These are phyloP conservation scores for Alexandromys fortis DNA, from an alignment of 2,113 vertebrate species.

Conservation along the genomic window DNA sequence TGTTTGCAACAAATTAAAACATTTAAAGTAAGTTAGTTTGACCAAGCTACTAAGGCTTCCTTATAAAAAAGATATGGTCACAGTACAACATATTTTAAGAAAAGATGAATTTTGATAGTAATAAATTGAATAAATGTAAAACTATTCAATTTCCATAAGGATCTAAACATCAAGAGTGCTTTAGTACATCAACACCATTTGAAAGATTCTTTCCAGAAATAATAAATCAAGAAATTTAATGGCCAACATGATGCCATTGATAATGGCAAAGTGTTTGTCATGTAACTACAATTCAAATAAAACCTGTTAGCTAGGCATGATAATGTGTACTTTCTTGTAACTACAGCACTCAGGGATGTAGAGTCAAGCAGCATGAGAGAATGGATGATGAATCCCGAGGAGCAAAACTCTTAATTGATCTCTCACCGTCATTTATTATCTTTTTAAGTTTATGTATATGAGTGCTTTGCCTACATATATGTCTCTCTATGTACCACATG, in stretches of 20 bases:
- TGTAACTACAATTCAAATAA: not conserved
- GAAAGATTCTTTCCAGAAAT: not conserved
- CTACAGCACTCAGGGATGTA: not conserved
- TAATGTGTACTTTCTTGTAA: not conserved
- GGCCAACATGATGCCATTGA: not conserved
- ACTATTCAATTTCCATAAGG: not conserved
- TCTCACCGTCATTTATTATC: no score
- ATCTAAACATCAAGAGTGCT: not conserved
- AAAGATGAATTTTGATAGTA: not conserved
- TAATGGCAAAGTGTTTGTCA: not conserved
- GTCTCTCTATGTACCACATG: not conserved
- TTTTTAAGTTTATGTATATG: not conserved
- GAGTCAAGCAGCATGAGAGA: not conserved
- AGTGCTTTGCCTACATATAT: not conserved
- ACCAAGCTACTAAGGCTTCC: not conserved
- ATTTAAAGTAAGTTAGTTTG: not conserved
- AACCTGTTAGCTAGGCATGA: not conserved
- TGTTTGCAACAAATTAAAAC: not conserved
- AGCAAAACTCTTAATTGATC: not conserved
- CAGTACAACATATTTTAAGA: not conserved
- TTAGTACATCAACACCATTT: not conserved
- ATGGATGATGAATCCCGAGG: no score
- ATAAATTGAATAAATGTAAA: not conserved
- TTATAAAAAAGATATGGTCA: not conserved
- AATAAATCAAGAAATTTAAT: not conserved